Conservation (phyloP, 30 jellyfish, hydroid and myxozoan species). For the Turritopsis dohrnii region DNA sequence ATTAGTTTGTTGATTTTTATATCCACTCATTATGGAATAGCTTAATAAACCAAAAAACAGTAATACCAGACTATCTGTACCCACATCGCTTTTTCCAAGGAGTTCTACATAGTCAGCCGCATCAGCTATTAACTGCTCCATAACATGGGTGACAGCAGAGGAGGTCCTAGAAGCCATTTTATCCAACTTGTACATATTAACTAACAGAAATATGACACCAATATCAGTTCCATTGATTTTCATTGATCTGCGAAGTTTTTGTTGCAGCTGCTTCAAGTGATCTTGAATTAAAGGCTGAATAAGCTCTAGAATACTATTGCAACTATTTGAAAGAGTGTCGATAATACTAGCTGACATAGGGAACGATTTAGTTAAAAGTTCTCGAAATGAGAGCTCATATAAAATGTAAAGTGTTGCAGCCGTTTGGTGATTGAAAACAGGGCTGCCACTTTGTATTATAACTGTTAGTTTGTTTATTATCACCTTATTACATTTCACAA, state of each 20-base stretch:
- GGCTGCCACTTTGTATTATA: background rate
- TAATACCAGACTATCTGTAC: background rate
- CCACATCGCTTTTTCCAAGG: background rate
- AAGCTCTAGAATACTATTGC: background rate
- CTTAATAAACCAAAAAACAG: background rate
- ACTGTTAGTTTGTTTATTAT: background rate
- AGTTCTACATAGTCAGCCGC: conserved; percentile 10
- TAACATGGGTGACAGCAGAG: background rate
- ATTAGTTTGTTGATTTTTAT: background rate
- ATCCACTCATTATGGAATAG: background rate
- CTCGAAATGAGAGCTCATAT: conserved; percentile 4
- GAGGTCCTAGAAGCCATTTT: conserved; percentile 8
- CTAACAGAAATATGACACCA: conserved; percentile 11
- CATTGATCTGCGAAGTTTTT: background rate
- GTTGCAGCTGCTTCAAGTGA: background rate
- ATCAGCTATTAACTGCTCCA: conserved; percentile 8
- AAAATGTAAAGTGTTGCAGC: background rate
- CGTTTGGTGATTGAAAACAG: background rate
- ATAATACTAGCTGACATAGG: conserved; percentile 19
- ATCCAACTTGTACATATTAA: background rate
- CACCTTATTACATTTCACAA: background rate
- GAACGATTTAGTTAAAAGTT: background rate
- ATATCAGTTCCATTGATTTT: conserved; percentile 6
- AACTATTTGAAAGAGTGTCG: background rate
- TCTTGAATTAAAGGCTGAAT: conserved; percentile 22